phyloP scores from a whole-genome alignment of 1,140 invertebrate species.

The Psilanteris sp. region DNA sequence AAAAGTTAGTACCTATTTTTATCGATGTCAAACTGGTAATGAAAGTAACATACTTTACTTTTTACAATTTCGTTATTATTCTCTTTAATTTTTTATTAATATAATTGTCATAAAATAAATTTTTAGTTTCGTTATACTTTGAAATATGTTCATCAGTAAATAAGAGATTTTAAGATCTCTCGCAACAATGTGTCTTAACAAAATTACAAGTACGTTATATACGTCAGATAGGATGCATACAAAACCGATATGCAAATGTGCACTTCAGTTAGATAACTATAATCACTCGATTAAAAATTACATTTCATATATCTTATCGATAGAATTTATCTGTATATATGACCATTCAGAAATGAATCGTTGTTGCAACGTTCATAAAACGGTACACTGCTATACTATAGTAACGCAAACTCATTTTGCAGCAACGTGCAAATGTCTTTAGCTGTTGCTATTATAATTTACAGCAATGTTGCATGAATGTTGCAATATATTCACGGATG shows the following conservation, averaged over 20 bases:
- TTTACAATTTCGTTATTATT: not conserved
- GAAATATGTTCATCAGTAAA: slow-evolving; percentile 6
- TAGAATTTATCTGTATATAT: too few species aligned
- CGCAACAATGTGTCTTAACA: slow-evolving; percentile 15
- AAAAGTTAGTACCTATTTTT: slow-evolving; percentile 17
- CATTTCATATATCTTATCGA: too few species aligned
- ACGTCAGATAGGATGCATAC: slow-evolving; percentile 14
- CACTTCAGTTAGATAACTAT: slow-evolving; percentile 6
- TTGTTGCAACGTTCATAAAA: too few species aligned
- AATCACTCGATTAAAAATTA: slow-evolving; percentile 1
- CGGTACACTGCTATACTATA: too few species aligned
- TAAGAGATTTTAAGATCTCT: slow-evolving; percentile 8
- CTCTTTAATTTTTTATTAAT: slow-evolving; percentile 1
- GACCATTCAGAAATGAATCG: too few species aligned
- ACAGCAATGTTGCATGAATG: too few species aligned
- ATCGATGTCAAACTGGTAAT: too few species aligned
- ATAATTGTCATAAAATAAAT: slow-evolving; percentile 25
- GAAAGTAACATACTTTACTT: too few species aligned
- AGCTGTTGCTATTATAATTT: too few species aligned
- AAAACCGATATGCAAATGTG: not conserved
- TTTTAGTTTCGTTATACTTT: slow-evolving; percentile 13
- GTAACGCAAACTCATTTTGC: too few species aligned
- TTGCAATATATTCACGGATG: too few species aligned
- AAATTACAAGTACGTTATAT: slow-evolving; percentile 26
- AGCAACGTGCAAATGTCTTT: too few species aligned